Conservation (phyloP, 1,140 invertebrate species). For the Forficula auricularia region DNA sequence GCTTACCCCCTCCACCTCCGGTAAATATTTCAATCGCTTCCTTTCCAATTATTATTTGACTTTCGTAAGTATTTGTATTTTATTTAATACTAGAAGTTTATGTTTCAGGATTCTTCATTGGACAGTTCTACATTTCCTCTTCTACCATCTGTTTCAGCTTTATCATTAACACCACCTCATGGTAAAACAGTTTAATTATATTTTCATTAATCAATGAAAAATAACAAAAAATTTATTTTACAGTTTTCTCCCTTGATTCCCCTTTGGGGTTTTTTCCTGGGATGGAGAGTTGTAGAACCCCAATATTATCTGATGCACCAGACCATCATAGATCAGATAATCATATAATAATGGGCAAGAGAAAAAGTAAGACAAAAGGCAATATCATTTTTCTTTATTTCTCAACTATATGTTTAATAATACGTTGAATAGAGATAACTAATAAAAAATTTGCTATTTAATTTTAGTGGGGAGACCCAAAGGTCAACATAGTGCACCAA, state of each 20-base stretch:
- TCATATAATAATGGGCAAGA: conserved; percentile 21
- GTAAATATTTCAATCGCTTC: conserved; percentile 7
- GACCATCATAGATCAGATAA: conserved; percentile 35
- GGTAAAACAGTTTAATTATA: conserved; percentile 35
- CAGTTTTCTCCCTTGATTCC: conserved; percentile 56
- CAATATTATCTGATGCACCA: conserved; percentile 43
- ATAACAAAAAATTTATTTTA: conserved; percentile 17
- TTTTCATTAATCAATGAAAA: not conserved
- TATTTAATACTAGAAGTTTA: not conserved
- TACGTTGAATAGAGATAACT: too few relatives aligned
- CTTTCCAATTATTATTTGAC: not conserved
- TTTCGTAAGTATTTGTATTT: not conserved
- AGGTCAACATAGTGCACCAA: conserved; percentile 71
- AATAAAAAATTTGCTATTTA: too few relatives aligned
- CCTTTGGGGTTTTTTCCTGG: conserved; percentile 50
- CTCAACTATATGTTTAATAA: not conserved
- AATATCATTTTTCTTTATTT: not conserved
- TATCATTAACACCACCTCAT: conserved; percentile 58
- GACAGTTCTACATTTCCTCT: conserved; percentile 21
- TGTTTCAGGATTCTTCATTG: conserved; percentile 25
- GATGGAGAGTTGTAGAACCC: conserved; percentile 49
- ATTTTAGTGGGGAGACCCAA: conserved; percentile 49
- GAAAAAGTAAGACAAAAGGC: conserved; percentile 20
- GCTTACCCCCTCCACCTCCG: conserved; percentile 19
- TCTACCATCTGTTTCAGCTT: conserved; percentile 48